Base-by-base conservation (phyloP, 2,113 vertebrate species). In the Zosterops japonicus region DNA sequence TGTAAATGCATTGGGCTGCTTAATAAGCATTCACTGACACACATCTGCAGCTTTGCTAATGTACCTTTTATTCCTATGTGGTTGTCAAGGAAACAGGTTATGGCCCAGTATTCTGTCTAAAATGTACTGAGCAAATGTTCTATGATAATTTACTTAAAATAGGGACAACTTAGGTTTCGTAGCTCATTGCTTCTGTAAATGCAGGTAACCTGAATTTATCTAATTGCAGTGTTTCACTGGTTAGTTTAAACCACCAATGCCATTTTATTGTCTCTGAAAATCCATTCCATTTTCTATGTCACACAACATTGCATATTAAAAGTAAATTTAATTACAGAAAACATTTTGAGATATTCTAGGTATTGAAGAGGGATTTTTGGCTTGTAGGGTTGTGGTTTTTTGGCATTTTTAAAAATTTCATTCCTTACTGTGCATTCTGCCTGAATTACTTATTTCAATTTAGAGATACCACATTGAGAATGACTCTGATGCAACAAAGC, bases 11-110 rank as follows among this genome's bases (percentile, higher is more conserved):
- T 88, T 47, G 90, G 47, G 74, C 90, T 95, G 80, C 83, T 96
- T 96, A 95, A 94, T 95, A 96, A 95, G 95, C 77, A 93, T 95
- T 96, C 93, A 88, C 52, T 87, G 91, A 87, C 90, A 90, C 95
- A 96, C 96, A 96, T 96, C 95, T 97, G 96, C 96, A 97, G 95
- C 90, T 96, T 96, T 94, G 87, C 93, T 97, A 95, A 96, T 91
- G 95, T 90, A 91, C 68, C 79, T 93, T 97, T 98, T 98, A 97
- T 98, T 98, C 97, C 92, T 98, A 98, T 98, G 98, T 97, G 83
- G 98, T 99, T 98, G 98, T 98, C 98, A 98, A 97, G 97, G 98
- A 97, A 98, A 98, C 98, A 97, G 97, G 97, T 97, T 98, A 98
- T 98, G 98, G 98, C 97, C 97, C 97, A 98, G 97, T 96, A 98